Percentiles rank a stretch among this genome's conserved stretches.
phyloP scores from a whole-genome alignment of 1,140 invertebrate genomes.

The Achroia grisella region DNA sequence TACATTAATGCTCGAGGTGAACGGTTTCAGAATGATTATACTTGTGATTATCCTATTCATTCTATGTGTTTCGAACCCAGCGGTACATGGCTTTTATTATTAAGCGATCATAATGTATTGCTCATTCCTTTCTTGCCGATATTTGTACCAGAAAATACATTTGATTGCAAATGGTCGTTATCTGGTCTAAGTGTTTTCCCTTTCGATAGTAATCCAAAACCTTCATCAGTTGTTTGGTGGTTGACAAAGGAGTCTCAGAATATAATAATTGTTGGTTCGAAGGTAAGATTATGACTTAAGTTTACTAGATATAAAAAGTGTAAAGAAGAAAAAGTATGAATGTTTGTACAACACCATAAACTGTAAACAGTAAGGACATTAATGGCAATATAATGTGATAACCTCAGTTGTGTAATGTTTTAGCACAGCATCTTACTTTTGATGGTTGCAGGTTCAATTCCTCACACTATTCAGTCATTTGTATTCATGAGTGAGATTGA shows the following conservation, averaged over 20 bases:
- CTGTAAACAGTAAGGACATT: too few relatives aligned
- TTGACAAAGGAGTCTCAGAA: constrained; percentile 63
- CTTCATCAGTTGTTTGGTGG: constrained; percentile 61
- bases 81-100: constrained; percentile 59
- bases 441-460: too few relatives aligned
- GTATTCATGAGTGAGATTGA: too few relatives aligned
- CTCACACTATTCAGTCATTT: too few relatives aligned
- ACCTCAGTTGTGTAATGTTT: too few relatives aligned
- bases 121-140: constrained; percentile 56
- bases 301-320: too few relatives aligned
- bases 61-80: constrained; percentile 67
- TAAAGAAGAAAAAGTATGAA: too few relatives aligned
- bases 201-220: constrained; percentile 35
- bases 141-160: constrained; percentile 54
- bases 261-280: constrained; percentile 55
- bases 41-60: constrained; percentile 63
- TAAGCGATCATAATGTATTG: constrained; percentile 57
- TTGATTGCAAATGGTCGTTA: constrained; percentile 61
- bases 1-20: constrained; percentile 51
- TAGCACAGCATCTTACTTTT: too few relatives aligned
- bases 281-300: constrained; percentile 27
- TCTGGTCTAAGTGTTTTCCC: constrained; percentile 57
- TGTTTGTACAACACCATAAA: too few relatives aligned
- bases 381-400: too few relatives aligned
- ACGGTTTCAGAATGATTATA: constrained; percentile 49